These are phyloP conservation scores for human (Homo sapiens) DNA, from an alignment of 2,113 vertebrate species.

Conservation along the genomic window DNA sequence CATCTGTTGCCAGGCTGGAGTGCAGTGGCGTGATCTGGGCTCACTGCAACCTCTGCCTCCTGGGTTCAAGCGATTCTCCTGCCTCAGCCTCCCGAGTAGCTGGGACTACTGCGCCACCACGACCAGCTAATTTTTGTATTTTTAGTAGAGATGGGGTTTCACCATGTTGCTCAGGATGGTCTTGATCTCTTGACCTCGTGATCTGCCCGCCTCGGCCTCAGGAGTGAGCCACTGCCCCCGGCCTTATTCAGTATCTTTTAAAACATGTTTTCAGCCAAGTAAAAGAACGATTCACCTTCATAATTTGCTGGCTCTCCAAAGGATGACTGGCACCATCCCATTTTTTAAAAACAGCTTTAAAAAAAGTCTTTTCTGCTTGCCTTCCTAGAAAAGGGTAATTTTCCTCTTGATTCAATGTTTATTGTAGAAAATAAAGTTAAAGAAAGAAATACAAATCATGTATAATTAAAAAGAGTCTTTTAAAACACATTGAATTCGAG, in stretches of 20 bases:
- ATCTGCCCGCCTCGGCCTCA: no score
- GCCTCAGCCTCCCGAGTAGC: no score
- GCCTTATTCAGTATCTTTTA: not conserved
- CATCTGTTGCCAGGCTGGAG: no score
- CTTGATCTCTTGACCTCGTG: no score
- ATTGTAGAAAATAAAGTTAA: conserved; percentile 31
- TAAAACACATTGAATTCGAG: not conserved
- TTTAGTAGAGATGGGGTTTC: no score
- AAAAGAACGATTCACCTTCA: not conserved
- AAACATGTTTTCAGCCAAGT: not conserved
- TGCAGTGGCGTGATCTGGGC: no score
- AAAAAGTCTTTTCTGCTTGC: not conserved
- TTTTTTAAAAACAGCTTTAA: not conserved
- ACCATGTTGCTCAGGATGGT: no score
- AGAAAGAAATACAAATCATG: not conserved
- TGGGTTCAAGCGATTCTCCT: no score
- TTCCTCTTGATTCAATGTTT: conserved; percentile 24
- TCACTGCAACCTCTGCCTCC: no score
- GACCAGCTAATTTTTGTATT: no score
- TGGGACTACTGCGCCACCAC: no score
- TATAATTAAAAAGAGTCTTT: not conserved
- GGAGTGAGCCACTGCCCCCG: no score
- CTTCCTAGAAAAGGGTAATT: not conserved
- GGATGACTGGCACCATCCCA: not conserved
- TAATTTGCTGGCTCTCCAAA: conserved; percentile 28